These are phyloP conservation scores for Littorina saxatilis DNA, from an alignment of 1,140 invertebrate genomes.

Conservation along the genomic window DNA sequence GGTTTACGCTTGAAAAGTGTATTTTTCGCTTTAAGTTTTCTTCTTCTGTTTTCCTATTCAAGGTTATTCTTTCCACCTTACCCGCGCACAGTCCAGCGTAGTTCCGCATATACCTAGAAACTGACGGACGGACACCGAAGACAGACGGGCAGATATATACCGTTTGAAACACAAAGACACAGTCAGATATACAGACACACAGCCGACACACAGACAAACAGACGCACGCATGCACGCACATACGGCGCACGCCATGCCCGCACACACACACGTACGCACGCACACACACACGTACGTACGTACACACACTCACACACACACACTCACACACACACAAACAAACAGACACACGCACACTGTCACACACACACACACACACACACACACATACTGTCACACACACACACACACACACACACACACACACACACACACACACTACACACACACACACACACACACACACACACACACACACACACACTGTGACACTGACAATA, in stretches of 20 bases:
- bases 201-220: background rate
- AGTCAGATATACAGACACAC: background rate
- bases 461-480: background rate
- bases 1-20: too few species aligned
- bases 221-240: background rate
- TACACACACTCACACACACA: background rate
- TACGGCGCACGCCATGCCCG: background rate
- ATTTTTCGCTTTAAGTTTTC: too few species aligned
- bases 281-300: slow-evolving; percentile 7
- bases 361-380: background rate
- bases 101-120: too few species aligned
- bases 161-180: background rate
- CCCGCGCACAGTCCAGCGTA: too few species aligned
- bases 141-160: too few species aligned
- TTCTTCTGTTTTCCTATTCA: too few species aligned
- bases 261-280: slow-evolving; percentile 19
- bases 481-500: slow-evolving; percentile 6
- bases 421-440: background rate
- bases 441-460: background rate
- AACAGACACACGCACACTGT: background rate
- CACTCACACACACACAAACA: background rate
- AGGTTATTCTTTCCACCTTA: too few species aligned
- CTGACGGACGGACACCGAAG: too few species aligned
- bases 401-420: slow-evolving; percentile 17
- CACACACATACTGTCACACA: slow-evolving; percentile 1